These are phyloP conservation scores for Sarcophilus harrisii DNA, from an alignment of 2,797 vertebrate genomes.

Conservation along the genomic window DNA sequence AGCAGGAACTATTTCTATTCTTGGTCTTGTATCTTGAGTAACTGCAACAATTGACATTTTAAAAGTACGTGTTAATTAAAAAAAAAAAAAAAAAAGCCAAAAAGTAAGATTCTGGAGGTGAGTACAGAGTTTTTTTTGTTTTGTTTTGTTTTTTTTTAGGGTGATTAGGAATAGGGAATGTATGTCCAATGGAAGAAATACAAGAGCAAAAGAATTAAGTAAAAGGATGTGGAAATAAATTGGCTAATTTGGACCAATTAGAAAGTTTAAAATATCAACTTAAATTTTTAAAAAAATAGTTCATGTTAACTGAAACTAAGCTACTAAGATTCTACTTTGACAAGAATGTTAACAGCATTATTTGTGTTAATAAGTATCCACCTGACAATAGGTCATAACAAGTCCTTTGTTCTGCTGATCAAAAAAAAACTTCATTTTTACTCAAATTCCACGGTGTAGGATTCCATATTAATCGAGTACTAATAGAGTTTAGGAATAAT, in stretches of 20 bases:
- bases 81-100: neutral
- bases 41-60: neutral
- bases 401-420: neutral
- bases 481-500: neutral
- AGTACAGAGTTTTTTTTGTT: no score
- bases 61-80: neutral
- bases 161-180: neutral
- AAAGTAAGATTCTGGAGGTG: neutral
- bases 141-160: neutral
- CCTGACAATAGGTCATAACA: neutral
- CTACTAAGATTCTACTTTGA: neutral
- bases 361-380: neutral
- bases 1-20: neutral
- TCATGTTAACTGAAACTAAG: neutral
- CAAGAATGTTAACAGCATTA: neutral
- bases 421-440: neutral
- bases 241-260: neutral
- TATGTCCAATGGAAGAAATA: neutral
- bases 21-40: neutral
- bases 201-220: neutral
- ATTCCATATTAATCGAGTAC: neutral
- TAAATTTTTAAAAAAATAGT: neutral
- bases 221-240: neutral
- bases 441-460: neutral
- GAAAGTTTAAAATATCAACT: neutral